Base-by-base conservation (phyloP, 1,140 invertebrate genomes). In the Apis mellifera region DNA sequence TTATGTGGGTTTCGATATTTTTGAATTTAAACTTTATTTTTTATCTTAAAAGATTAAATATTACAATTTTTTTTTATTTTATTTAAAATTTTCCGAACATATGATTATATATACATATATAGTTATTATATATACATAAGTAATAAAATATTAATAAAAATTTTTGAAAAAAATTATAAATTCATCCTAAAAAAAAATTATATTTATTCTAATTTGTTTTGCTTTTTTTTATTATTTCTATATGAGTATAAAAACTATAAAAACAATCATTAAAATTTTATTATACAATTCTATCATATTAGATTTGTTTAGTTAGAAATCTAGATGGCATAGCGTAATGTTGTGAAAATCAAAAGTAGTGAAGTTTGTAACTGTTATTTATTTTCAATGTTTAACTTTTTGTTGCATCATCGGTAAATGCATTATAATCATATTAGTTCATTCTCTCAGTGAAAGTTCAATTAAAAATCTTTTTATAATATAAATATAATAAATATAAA, bases 331-430 rank as follows among this genome's bases (percentile, higher is more conserved):
- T 9, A 9, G n/a, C 12, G 17, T n/a, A 62, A 69, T n/a, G 4
- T 23, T n/a, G 13, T 21, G 21, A 76, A 26, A 55, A 50, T 19
- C 4, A 19, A 8, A 21, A 17, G 9, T 70, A 52, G 15, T 68
- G 48, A 75, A 75, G 12, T 15, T 52, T n/a, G 17, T 81, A 75
- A 81, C 32, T 81, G 54, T 69, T 69, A 82, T 70, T 21, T 70
- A 5, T 68, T 70, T 77, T 69, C 26, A 55, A 77, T 69, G 62
- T 19, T n/a, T 81, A 73, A 81, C 19, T 17, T 52, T 23, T 68
- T 23, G 13, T 68, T 75, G 19, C 54, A 23, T 75, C 71, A 59
- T 11, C 13, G n/a, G n/a, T n/a, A n/a, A n/a, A 62, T 57, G 26
- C 26, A 26, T 26, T 26, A 26, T 57, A 64, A 55, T 8, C 42